These are phyloP conservation scores for Choristoneura fumiferana DNA, from an alignment of 1,140 invertebrate species.

Conservation along the genomic window DNA sequence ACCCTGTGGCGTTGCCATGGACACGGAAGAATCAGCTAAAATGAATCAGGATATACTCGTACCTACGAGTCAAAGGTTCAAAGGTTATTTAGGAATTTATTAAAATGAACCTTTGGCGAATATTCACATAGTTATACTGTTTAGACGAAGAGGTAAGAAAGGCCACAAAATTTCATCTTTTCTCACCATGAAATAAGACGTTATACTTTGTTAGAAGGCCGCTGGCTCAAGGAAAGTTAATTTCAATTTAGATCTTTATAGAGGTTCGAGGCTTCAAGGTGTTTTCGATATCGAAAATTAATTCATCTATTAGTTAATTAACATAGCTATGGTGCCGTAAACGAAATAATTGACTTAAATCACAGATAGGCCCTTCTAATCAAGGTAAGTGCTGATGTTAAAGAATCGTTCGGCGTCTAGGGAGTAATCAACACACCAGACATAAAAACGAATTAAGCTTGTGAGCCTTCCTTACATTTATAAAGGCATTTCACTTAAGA, in stretches of 20 bases:
- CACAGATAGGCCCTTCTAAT: not conserved
- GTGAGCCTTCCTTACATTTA: not conserved
- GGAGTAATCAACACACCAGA: conserved; percentile 2
- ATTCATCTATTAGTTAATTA: not conserved
- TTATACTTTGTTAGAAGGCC: too few relatives aligned
- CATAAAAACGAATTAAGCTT: conserved; percentile 3
- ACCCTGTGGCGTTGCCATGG: conserved; percentile 29
- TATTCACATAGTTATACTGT: too few relatives aligned
- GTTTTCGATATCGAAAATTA: not conserved
- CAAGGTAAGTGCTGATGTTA: conserved; percentile 9
- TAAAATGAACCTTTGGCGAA: too few relatives aligned
- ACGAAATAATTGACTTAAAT: not conserved
- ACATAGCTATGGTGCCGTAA: not conserved
- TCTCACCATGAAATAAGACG: too few relatives aligned
- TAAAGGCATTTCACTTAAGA: not conserved
- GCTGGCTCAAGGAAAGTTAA: too few relatives aligned
- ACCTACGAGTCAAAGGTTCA: too few relatives aligned
- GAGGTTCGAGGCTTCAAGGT: not conserved
- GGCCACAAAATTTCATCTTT: too few relatives aligned
- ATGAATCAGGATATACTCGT: not conserved
- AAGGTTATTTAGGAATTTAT: too few relatives aligned
- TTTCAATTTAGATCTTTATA: not conserved
- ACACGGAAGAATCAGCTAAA: conserved; percentile 19
- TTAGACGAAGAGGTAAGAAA: too few relatives aligned
- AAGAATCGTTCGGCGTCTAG: conserved; percentile 7